A percentile compares a stretch with the other conserved stretches of the same genome.
Conservation (phyloP, 2,797 vertebrate genomes). For the Rhabdomys pumilio region DNA sequence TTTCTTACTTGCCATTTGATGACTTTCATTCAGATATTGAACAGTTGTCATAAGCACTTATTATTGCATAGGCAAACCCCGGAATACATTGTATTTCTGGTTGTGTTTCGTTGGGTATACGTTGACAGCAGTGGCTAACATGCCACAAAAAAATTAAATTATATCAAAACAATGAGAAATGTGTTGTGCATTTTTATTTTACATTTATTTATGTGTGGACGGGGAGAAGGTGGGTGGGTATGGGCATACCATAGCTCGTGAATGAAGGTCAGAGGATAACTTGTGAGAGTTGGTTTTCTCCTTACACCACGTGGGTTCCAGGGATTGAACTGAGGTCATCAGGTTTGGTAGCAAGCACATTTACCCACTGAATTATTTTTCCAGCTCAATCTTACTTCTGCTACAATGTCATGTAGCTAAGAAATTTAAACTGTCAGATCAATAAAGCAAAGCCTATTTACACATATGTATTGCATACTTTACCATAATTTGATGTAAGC, state of each 20-base stretch:
- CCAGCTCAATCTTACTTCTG: background rate
- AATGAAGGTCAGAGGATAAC: background rate
- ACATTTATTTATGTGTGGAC: background rate
- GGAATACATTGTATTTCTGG: background rate
- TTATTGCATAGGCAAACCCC: background rate
- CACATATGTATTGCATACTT: background rate
- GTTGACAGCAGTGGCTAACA: background rate
- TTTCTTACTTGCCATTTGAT: background rate
- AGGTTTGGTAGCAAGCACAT: background rate
- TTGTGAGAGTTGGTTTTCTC: background rate
- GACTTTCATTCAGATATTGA: background rate
- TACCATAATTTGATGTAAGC: background rate
- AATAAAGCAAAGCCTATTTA: background rate
- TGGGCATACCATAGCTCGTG: too few relatives aligned
- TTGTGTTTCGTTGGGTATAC: background rate
- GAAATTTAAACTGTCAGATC: background rate
- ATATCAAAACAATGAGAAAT: slow-evolving; percentile 29
- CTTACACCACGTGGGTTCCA: background rate
- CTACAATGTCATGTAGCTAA: background rate
- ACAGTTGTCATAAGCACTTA: background rate
- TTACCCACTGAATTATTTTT: background rate
- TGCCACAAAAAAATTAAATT: slow-evolving; percentile 30
- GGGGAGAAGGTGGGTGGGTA: too few relatives aligned
- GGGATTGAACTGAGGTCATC: background rate
- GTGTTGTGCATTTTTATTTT: background rate